Percentiles rank a stretch among this genome's conserved stretches.
These are phyloP conservation scores for Styela plicata DNA, from an alignment of 23 tunicate genomes.

Conservation along the genomic window DNA sequence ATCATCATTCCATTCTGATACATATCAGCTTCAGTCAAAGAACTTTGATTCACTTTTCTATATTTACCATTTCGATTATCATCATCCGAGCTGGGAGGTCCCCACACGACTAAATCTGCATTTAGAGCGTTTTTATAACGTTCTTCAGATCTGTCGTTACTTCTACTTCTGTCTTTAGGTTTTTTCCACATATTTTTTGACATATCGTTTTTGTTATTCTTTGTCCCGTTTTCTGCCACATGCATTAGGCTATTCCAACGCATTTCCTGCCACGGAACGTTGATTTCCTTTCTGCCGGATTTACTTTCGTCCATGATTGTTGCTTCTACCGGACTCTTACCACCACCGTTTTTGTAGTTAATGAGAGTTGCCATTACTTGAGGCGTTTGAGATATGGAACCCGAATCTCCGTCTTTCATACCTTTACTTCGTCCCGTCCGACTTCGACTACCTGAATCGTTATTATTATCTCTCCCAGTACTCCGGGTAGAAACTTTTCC, in stretches of 20 bases:
- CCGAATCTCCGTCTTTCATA: not conserved
- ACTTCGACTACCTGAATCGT: not conserved
- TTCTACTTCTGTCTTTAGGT: conserved; percentile 9
- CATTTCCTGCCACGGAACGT: conserved; percentile 27
- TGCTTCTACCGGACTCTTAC: conserved; percentile 12
- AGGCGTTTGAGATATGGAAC: not conserved
- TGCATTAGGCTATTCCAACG: conserved; percentile 16
- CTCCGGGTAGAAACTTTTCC: not conserved
- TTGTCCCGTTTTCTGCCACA: not conserved
- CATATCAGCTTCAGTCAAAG: not conserved
- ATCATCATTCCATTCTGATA: conserved; percentile 2
- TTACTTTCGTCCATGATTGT: not conserved
- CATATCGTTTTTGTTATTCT: not conserved
- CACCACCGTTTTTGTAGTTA: not conserved
- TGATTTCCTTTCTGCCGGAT: not conserved
- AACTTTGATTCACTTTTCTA: conserved; percentile 4
- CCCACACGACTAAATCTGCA: conserved; percentile 6
- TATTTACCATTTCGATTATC: conserved; percentile 10
- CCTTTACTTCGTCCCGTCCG: not conserved
- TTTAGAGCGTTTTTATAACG: not conserved
- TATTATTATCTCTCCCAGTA: not conserved
- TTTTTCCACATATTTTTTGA: conserved; percentile 14
- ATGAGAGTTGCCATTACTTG: not conserved
- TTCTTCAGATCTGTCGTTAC: not conserved
- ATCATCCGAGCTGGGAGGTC: conserved; percentile 12